Evolutionary conservation across 2,113 vertebrate genomes (phyloP).

Genomic region (Hippocampus guttulatus): DNA sequence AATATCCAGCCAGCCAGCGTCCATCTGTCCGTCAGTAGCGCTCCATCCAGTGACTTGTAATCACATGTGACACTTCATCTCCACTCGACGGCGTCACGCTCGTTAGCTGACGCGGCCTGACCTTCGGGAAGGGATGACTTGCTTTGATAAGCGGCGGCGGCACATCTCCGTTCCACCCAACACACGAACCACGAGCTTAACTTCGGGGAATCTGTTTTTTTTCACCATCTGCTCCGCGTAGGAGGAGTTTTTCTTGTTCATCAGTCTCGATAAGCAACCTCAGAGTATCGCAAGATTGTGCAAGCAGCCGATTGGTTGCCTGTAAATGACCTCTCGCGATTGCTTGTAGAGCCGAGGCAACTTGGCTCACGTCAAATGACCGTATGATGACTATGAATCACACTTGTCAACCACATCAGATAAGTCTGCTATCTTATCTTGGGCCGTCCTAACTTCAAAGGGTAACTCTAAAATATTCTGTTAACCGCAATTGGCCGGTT

Average conservation of each 20-base stretch:
- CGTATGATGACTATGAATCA: neutral
- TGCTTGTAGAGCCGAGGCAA: neutral
- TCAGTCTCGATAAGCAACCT: neutral
- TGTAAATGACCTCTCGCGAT: neutral
- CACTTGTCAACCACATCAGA: neutral
- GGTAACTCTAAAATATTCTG: neutral
- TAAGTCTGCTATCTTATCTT: no score
- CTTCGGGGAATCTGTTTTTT: neutral
- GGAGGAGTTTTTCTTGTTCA: neutral
- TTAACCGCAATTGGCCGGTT: no score
- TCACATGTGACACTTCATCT: conserved; percentile 53
- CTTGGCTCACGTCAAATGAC: neutral
- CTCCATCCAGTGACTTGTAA: conserved; percentile 50
- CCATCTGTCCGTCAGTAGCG: conserved; percentile 14
- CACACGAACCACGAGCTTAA: neutral
- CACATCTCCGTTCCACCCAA: neutral
- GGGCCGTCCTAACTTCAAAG: no score
- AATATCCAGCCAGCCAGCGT: neutral
- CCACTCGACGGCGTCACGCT: conserved; percentile 39
- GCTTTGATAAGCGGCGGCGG: conserved; percentile 18
- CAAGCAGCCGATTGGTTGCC: neutral
- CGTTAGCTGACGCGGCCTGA: conserved; percentile 38
- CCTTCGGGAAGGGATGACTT: conserved; percentile 19
- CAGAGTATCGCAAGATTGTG: neutral
- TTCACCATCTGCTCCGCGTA: neutral